Evolutionary conservation across 2,888 invertebrate species (phyloP).

Genomic region (Micropterix aruncella): DNA sequence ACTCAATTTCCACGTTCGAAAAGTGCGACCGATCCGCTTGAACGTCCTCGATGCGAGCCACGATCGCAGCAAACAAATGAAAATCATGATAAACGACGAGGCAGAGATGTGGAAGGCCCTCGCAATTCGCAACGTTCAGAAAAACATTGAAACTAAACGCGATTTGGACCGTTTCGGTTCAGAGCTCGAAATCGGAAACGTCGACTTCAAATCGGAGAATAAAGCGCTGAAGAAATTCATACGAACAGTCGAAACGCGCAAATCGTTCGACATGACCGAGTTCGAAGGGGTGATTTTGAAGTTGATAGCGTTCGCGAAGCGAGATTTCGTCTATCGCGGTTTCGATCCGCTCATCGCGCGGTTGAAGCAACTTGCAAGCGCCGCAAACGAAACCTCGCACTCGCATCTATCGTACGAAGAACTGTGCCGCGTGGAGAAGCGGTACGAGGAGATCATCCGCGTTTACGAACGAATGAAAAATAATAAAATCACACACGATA

Average conservation of each 20-base stretch:
- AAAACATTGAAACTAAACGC: constrained; percentile 31
- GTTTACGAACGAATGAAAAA: constrained; percentile 22
- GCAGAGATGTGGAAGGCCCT: constrained; percentile 35
- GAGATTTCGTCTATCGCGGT: constrained; percentile 33
- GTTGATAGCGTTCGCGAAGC: constrained; percentile 32
- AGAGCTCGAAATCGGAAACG: constrained; percentile 23
- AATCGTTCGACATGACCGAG: constrained; percentile 26
- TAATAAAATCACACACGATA: constrained; percentile 11
- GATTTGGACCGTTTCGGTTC: constrained; percentile 32
- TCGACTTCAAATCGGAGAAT: constrained; percentile 26
- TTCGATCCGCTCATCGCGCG: constrained; percentile 35
- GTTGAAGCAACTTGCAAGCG: constrained; percentile 22
- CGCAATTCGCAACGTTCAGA: constrained; percentile 31
- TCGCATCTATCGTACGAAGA: constrained; percentile 24
- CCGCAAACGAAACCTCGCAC: constrained; percentile 10
- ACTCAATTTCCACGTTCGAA: not conserved
- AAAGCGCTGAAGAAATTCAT: constrained; percentile 27
- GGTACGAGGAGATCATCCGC: constrained; percentile 32
- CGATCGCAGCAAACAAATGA: not conserved
- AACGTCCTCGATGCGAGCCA: not conserved
- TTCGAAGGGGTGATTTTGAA: constrained; percentile 34
- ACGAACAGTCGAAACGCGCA: constrained; percentile 30
- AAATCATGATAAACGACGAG: constrained; percentile 27
- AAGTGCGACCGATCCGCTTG: not conserved
- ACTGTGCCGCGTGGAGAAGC: constrained; percentile 29